A percentile compares a stretch with the other conserved stretches of the same genome.
Conservation (phyloP, 2,113 vertebrate species). For the Vanacampus margaritifer region DNA sequence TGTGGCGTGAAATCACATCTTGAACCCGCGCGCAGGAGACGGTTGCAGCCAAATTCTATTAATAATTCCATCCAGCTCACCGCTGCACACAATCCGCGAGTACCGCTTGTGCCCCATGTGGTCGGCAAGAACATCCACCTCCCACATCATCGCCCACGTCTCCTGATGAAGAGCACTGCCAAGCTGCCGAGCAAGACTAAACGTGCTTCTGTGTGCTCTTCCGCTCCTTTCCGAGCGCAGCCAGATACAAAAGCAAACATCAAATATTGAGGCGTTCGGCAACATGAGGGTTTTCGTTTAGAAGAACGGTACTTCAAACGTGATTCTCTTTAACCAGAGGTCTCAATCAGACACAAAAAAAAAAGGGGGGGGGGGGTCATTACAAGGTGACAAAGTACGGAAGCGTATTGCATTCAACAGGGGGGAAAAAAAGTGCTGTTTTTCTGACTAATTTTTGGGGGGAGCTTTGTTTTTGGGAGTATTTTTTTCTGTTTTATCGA, state of each 20-base stretch:
- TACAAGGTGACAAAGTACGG: no score
- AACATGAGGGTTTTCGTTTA: background rate
- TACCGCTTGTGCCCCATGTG: conserved; percentile 60
- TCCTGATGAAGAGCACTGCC: conserved; percentile 48
- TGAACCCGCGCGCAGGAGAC: conserved; percentile 39
- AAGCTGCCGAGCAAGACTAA: conserved; percentile 48
- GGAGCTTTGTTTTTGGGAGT: no score
- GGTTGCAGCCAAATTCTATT: conserved; percentile 52
- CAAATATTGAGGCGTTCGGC: conserved; percentile 13
- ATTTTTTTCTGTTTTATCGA: no score
- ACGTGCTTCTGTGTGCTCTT: conserved; percentile 27
- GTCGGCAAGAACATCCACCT: conserved; percentile 64
- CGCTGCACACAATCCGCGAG: conserved; percentile 50
- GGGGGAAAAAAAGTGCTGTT: no score
- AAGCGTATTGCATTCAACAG: no score
- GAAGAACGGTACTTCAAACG: no score
- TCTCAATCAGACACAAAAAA: no score
- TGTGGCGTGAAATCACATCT: conserved; percentile 14
- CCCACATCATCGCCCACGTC: conserved; percentile 58
- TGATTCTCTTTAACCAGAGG: no score
- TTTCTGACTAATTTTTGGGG: no score
- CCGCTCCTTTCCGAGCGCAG: conserved; percentile 11
- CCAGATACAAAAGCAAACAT: conserved; percentile 17
- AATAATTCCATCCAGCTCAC: conserved; percentile 59
- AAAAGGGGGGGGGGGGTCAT: no score